Percentiles rank a stretch among this genome's conserved stretches.
Evolutionary conservation across 2,888 invertebrate genomes (phyloP).

Genomic region (Elmis aenea): DNA sequence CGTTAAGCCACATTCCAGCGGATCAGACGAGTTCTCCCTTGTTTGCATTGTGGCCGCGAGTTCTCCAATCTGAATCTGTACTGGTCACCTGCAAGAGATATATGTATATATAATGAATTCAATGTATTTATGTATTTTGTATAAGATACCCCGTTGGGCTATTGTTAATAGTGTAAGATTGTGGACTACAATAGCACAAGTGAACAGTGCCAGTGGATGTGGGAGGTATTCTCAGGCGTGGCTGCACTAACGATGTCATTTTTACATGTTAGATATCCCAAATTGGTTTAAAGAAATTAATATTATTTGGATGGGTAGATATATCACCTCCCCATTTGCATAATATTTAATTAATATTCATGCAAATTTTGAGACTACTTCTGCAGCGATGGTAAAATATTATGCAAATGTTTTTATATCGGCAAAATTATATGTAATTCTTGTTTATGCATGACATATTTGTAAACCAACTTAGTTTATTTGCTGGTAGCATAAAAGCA

Average conservation of each 20-base stretch:
- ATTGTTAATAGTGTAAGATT: conserved; percentile 48
- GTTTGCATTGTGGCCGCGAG: conserved; percentile 24
- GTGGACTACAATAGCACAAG: conserved; percentile 43
- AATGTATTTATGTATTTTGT: conserved; percentile 50
- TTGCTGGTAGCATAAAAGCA: no score
- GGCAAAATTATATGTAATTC: no score
- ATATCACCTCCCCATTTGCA: conserved; percentile 28
- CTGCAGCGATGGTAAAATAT: no score
- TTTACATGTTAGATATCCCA: conserved; percentile 39
- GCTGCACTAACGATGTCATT: conserved; percentile 40
- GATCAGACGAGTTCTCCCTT: conserved; percentile 32
- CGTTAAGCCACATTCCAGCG: conserved; percentile 45
- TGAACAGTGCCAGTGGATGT: conserved; percentile 42
- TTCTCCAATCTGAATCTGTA: conserved; percentile 11
- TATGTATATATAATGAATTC: conserved; percentile 49
- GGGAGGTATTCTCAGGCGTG: conserved; percentile 42
- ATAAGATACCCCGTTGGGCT: conserved; percentile 46
- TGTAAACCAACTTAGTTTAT: no score
- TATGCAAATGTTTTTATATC: no score
- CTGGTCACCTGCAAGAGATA: conserved; percentile 40
- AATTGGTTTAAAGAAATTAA: conserved; percentile 38
- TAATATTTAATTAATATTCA: conserved; percentile 35
- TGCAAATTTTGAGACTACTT: conserved; percentile 6
- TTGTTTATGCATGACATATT: no score
- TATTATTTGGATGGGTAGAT: conserved; percentile 24